A percentile compares a stretch with the other conserved stretches of the same genome.
Conservation (phyloP, 2,888 invertebrate species). For the Cosmia trapezina region DNA sequence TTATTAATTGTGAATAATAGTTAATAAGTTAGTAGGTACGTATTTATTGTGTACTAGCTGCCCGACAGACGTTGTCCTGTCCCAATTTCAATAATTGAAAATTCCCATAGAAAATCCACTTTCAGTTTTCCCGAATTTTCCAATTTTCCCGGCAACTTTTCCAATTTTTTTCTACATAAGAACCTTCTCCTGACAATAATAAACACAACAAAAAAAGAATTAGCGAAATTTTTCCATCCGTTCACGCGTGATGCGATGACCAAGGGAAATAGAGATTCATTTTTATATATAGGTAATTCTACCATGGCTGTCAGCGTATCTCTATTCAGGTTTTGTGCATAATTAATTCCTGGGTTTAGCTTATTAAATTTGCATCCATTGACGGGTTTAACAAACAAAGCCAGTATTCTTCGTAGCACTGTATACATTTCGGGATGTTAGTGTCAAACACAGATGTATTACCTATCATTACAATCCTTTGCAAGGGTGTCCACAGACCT, state of each 20-base stretch:
- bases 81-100: no score
- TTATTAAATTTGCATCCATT: conserved; percentile 19
- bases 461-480: conserved; percentile 61
- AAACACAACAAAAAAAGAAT: no score
- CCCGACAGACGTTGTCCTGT: no score
- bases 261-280: no score
- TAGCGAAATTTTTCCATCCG: no score
- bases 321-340: conserved; percentile 4
- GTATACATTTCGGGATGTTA: conserved; percentile 26
- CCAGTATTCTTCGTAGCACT: background rate
- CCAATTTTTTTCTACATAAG: no score
- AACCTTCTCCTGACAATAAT: no score
- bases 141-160: no score
- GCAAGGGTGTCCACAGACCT: conserved; percentile 57
- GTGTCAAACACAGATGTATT: conserved; percentile 57
- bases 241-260: no score
- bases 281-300: no score
- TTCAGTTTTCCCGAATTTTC: no score
- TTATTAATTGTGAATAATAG: conserved; percentile 1
- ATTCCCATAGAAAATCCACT: no score
- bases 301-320: background rate
- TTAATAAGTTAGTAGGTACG: background rate
- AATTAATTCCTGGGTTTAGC: conserved; percentile 1
- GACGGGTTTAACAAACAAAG: conserved; percentile 7
- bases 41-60: conserved; percentile 18